Conservation (phyloP, 2,113 vertebrate genomes). For the Osmerus eperlanus region DNA sequence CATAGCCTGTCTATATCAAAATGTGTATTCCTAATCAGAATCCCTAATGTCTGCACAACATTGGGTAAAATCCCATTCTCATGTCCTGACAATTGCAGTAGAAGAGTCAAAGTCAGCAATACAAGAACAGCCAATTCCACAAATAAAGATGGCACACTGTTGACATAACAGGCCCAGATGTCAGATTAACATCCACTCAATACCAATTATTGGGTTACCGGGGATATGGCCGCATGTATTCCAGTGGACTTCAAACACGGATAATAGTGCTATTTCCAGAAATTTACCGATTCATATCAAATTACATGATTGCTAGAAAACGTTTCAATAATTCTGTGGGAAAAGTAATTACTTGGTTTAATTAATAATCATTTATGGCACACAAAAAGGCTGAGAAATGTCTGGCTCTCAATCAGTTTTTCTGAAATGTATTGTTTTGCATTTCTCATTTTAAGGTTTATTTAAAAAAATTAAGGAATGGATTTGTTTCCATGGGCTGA, state of each 20-base stretch:
- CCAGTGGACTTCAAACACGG: conserved; percentile 8
- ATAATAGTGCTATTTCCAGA: conserved; percentile 1
- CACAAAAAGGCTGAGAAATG: background rate
- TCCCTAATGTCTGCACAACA: too few species aligned
- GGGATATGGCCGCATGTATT: background rate
- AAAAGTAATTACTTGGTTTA: background rate
- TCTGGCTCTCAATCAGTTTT: background rate
- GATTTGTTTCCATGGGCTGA: too few species aligned
- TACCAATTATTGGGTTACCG: conserved; percentile 7
- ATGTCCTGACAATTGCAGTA: background rate
- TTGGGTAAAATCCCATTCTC: background rate
- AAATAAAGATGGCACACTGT: conserved; percentile 1
- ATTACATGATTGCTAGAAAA: background rate
- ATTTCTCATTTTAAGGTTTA: too few species aligned
- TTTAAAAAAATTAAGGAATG: too few species aligned
- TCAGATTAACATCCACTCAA: background rate
- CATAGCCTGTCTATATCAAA: too few species aligned
- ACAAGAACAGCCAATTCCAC: background rate
- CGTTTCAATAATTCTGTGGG: background rate
- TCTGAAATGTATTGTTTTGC: background rate
- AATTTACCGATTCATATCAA: background rate
- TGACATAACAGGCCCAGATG: background rate
- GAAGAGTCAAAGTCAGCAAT: background rate
- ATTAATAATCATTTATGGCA: background rate
- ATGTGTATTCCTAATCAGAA: too few species aligned